Base-by-base conservation (phyloP, 2,797 vertebrate genomes). In the Premnoplex brunnescens region DNA sequence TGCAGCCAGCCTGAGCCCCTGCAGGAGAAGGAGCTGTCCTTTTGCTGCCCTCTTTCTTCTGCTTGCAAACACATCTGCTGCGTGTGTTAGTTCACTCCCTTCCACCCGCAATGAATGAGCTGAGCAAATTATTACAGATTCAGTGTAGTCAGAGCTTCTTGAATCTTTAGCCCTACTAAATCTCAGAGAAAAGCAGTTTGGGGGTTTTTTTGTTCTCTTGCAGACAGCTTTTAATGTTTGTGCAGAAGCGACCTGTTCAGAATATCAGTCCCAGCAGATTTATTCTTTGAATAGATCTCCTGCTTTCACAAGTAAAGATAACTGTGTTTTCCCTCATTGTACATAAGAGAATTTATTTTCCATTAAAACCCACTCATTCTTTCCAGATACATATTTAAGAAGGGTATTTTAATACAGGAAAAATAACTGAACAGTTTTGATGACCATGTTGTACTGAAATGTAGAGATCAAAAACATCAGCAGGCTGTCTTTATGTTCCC, bases 21-120 rank as follows among this genome's bases (percentile, higher is more conserved):
- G 72, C 58, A 37, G 23, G n/a, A 69, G 64, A 44, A 94, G 75
- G 77, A 59, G 55, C 10, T 82, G 62, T 95, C 91, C 94, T 94
- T 96, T 76, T 95, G 91, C 96, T 95, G 95, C 94, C 94, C 91
- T 91, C 95, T 97, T 79, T 46, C 96, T 95, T 96, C 89, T 86
- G 6, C 62, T 82, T 68, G 67, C 41, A 69, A 86, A 68, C 63
- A 39, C 49, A 18, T 77, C 69, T 68, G 63, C 76, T 54, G 43
- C 21, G 1, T 69, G 60, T 49, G 28, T 71, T 39, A 22, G 34
- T 44, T 67, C 4, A 64, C 60, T 26, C 43, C 18, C 23, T 93
- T 56, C 46, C 30, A 24, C 49, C 72, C 63, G 51, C 32, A 6
- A 18, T 44, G 59, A 30, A 88, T 22, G 14, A 72, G 13, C 13